phyloP scores from a whole-genome alignment of 2,888 invertebrate genomes.

The Nycteola revayana region DNA sequence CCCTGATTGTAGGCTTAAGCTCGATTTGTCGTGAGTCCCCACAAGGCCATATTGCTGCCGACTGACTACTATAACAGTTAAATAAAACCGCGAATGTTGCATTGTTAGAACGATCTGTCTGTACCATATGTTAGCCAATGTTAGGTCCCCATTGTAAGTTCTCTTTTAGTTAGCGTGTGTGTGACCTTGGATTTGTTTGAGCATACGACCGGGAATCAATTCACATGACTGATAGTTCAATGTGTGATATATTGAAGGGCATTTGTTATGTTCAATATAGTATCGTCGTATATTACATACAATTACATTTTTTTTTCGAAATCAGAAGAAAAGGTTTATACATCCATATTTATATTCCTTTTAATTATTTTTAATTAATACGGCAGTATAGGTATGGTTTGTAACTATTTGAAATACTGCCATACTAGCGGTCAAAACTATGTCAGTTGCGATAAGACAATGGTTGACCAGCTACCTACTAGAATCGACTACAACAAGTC shows the following conservation, averaged over 20 bases:
- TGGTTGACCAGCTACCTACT: too few species aligned
- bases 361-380: too few species aligned
- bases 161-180: constrained; percentile 51
- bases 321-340: too few species aligned
- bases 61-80: constrained; percentile 23
- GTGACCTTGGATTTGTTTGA: constrained; percentile 49
- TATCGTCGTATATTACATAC: too few species aligned
- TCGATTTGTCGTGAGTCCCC: constrained; percentile 24
- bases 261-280: constrained; percentile 17
- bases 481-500: too few species aligned
- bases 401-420: too few species aligned
- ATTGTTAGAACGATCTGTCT: constrained; percentile 26
- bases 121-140: constrained; percentile 30
- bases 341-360: too few species aligned
- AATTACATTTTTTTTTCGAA: too few species aligned
- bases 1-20: constrained; percentile 16
- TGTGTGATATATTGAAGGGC: constrained; percentile 12
- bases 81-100: constrained; percentile 29
- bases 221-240: constrained; percentile 20
- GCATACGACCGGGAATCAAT: constrained; percentile 49
- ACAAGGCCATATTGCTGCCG: constrained; percentile 23
- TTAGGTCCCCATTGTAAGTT: constrained; percentile 41
- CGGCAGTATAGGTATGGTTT: too few species aligned
- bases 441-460: too few species aligned
- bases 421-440: too few species aligned